Conservation (phyloP, 2,797 vertebrate species). For the Sebastes oblongus region DNA sequence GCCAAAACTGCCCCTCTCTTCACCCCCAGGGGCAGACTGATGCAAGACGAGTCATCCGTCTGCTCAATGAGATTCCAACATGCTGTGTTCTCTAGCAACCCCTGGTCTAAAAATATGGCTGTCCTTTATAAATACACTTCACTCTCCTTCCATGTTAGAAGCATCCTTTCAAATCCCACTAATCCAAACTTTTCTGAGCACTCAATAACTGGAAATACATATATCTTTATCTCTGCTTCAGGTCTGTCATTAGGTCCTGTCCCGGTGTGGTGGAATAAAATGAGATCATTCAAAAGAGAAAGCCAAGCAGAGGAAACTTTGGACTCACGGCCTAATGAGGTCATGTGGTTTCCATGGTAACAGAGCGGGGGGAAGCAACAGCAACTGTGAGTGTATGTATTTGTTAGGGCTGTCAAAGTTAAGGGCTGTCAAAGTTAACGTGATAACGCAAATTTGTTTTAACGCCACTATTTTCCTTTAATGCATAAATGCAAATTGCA, state of each 20-base stretch:
- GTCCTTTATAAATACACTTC: conserved; percentile 12
- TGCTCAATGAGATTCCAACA: conserved; percentile 69
- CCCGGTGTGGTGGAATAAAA: conserved; percentile 15
- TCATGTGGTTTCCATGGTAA: conserved; percentile 57
- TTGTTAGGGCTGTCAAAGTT: not conserved
- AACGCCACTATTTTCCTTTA: too few relatives aligned
- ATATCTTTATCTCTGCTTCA: conserved; percentile 4
- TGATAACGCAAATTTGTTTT: too few relatives aligned
- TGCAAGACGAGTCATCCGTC: conserved; percentile 55
- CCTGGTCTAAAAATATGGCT: conserved; percentile 55
- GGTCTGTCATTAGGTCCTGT: conserved; percentile 22
- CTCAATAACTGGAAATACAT: conserved; percentile 13
- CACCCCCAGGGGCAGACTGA: conserved; percentile 44
- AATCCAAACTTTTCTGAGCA: not conserved
- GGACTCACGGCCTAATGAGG: conserved; percentile 49
- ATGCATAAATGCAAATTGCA: too few relatives aligned
- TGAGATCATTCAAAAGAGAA: conserved; percentile 53
- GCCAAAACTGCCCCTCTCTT: conserved; percentile 50
- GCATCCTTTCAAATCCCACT: not conserved
- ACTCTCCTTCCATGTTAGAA: conserved; percentile 6
- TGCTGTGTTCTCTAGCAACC: conserved; percentile 51
- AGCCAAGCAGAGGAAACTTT: conserved; percentile 59
- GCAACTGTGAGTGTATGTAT: not conserved
- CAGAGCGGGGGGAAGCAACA: not conserved
- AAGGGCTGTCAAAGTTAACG: not conserved